A percentile compares a stretch with the other conserved stretches of the same genome.
These are phyloP conservation scores for Pavo muticus DNA, from an alignment of 2,113 vertebrate species.

Conservation along the genomic window DNA sequence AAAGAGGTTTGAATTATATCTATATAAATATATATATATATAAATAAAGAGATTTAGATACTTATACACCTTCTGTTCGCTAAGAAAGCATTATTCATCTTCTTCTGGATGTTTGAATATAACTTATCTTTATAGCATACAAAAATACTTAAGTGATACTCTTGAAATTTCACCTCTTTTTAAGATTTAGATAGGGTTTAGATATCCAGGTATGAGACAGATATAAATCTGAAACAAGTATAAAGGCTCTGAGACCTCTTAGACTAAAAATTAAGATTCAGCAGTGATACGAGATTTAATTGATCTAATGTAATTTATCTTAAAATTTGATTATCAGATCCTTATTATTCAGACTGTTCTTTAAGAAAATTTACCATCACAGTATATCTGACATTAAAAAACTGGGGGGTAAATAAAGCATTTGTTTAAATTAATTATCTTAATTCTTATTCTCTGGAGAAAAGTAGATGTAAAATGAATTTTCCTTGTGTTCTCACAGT, in stretches of 20 bases:
- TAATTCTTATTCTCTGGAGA: not conserved
- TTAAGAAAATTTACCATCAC: not conserved
- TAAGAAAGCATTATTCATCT: not conserved
- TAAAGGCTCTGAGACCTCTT: not conserved
- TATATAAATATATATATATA: too few species aligned
- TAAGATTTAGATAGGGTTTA: not conserved
- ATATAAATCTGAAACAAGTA: not conserved
- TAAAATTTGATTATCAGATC: not conserved
- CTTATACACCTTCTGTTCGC: not conserved
- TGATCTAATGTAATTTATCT: not conserved
- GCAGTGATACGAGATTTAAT: not conserved
- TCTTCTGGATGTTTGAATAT: not conserved
- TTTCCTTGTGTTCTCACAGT: not conserved
- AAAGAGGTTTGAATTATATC: not conserved
- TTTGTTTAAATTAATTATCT: not conserved
- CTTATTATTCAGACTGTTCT: not conserved
- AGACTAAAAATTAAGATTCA: not conserved
- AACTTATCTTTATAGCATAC: not conserved
- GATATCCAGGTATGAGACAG: not conserved
- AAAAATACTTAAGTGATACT: not conserved
- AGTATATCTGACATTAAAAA: not conserved
- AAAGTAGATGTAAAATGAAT: not conserved
- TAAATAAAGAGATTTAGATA: too few species aligned
- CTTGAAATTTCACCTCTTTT: not conserved
- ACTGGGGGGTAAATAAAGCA: not conserved